Evolutionary conservation across 1,140 invertebrate genomes (phyloP).

Genomic region (Heliconius eleuchia): DNA sequence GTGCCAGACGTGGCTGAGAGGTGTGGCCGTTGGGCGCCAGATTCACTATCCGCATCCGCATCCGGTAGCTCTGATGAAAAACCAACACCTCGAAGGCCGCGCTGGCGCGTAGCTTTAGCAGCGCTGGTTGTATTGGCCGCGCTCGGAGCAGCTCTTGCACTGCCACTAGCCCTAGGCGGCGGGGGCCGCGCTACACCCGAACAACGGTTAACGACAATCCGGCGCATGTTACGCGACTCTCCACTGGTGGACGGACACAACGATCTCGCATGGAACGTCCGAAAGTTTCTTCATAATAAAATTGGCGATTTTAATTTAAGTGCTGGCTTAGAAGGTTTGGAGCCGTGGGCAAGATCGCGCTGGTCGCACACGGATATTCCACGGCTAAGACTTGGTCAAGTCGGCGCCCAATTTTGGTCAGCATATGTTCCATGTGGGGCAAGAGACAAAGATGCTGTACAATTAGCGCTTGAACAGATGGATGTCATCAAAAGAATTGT

Average conservation of each 20-base stretch:
- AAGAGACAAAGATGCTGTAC: conserved; percentile 91
- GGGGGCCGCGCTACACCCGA: conserved; percentile 81
- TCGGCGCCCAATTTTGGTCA: conserved; percentile 92
- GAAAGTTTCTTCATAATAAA: conserved; percentile 91
- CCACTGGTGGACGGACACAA: conserved; percentile 90
- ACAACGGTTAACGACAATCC: conserved; percentile 82
- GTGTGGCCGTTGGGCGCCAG: conserved; percentile 76
- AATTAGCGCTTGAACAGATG: conserved; percentile 93
- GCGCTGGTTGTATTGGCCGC: conserved; percentile 70
- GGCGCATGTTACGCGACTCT: conserved; percentile 82
- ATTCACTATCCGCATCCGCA: conserved; percentile 73
- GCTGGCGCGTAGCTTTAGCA: conserved; percentile 75
- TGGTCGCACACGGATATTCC: conserved; percentile 96
- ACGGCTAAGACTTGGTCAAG: conserved; percentile 88
- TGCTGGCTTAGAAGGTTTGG: conserved; percentile 86
- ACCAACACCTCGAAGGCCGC: conserved; percentile 68
- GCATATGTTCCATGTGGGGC: conserved; percentile 92
- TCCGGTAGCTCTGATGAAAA: conserved; percentile 79
- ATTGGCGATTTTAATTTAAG: conserved; percentile 90
- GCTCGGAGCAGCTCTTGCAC: conserved; percentile 71
- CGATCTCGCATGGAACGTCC: conserved; percentile 92
- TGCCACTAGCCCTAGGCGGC: conserved; percentile 76
- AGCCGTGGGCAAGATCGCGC: conserved; percentile 90
- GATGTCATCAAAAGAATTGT: conserved; percentile 94
- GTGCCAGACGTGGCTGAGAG: conserved; percentile 79